Evolutionary conservation across 1,140 invertebrate species (phyloP), one percentile per base, ranked within the genome.

Genomic region (Micrasema minimum): DNA sequence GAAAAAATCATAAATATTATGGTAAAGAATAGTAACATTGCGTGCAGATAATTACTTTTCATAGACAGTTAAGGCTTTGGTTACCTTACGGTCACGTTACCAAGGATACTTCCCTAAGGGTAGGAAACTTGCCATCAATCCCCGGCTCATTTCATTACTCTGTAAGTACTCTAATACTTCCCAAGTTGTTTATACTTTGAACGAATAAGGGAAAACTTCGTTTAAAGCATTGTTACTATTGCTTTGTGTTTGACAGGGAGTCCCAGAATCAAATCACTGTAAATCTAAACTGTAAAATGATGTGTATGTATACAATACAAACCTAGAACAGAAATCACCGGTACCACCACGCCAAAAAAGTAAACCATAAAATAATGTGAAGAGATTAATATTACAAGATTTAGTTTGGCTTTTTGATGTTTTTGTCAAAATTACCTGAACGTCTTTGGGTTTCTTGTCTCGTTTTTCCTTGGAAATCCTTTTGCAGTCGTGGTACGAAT

Each of bases 131-230:
- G 16, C 55, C 55, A 59, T 41, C 55, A 59, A 59, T 22, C 37
- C 55, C 18, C 35, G 55, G 12, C 37, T 59, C 55, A 59, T 59
- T 59, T 59, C 55, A 59, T 59, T 59, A 59, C 14, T 14, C 55
- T 16, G 14, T 59, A 59, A 59, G 55, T 43, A 59, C 16, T 10
- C 31, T 59, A 38, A 59, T 59, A 59, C 55, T 59, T 59, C 22
- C 51, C 55, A 14, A 45, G 48, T 46, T 69, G 43, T 35, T 46
- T 45, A 59, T 43, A 43, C 53, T 57, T 31, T 59, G 57, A 71
- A 71, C 61, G 69, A 71, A 71, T 71, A 51, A 71, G 59, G 38
- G 69, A 71, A 71, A 71, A 71, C 69, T 71, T 71, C 59, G 57
- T 71, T 65, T 53, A 53, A n/a, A n/a, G 50, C 48, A 67, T 67